Percentiles rank a stretch among this genome's conserved stretches.
phyloP scores from a whole-genome alignment of 2,888 invertebrate species.

The Troilus luridus region DNA sequence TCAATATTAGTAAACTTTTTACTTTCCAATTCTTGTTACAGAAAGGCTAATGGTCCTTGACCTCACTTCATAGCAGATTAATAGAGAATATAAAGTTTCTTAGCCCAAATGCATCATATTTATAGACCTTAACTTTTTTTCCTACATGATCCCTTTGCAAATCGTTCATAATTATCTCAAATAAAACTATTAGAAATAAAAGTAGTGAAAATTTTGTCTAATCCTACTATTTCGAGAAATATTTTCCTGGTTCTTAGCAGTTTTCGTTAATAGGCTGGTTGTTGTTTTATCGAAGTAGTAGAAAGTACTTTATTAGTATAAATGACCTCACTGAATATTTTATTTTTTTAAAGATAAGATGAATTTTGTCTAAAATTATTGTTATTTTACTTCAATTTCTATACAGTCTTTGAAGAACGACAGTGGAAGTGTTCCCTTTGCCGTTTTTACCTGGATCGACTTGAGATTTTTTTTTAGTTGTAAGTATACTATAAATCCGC shows the following conservation, averaged over 20 bases:
- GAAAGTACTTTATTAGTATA: background rate
- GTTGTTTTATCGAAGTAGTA: background rate
- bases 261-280: background rate
- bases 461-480: background rate
- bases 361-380: background rate
- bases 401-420: background rate
- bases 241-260: too few species aligned
- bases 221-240: too few species aligned
- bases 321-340: background rate
- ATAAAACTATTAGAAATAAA: too few species aligned
- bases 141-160: too few species aligned
- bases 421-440: background rate
- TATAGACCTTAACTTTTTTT: background rate
- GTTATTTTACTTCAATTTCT: slow-evolving; percentile 52
- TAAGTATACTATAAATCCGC: background rate
- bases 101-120: background rate
- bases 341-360: background rate
- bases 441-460: background rate
- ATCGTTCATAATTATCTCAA: too few species aligned
- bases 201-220: too few species aligned
- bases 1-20: too few species aligned
- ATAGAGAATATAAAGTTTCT: background rate
- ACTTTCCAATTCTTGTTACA: too few species aligned
- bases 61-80: background rate
- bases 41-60: too few species aligned